phyloP scores from a whole-genome alignment of 2,888 invertebrate species.

The Heliconius sara region DNA sequence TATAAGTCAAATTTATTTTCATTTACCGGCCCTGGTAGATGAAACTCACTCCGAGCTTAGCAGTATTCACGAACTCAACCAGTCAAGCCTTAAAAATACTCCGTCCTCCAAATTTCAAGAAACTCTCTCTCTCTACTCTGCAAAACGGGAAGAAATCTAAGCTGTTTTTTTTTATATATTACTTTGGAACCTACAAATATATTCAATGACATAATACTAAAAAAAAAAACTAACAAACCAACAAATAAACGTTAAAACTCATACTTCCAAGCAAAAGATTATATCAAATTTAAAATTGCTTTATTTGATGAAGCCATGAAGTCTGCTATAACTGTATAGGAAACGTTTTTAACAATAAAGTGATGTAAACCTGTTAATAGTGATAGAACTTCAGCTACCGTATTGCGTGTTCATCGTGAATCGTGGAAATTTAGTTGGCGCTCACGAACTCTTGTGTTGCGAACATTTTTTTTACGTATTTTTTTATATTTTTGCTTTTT shows the following conservation, averaged over 20 bases:
- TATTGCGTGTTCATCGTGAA: slow-evolving; percentile 64
- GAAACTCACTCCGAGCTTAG: no score
- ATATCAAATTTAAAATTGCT: slow-evolving; percentile 18
- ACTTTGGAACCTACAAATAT: no score
- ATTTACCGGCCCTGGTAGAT: no score
- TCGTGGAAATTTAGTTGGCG: slow-evolving; percentile 71
- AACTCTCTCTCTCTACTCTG: no score
- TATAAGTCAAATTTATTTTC: no score
- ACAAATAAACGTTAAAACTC: not conserved
- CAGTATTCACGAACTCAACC: no score
- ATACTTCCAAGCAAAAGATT: slow-evolving; percentile 1
- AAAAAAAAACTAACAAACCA: not conserved
- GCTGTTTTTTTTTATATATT: no score
- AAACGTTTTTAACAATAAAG: slow-evolving; percentile 46
- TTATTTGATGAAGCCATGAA: slow-evolving; percentile 29
- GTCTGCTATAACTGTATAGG: slow-evolving; percentile 22
- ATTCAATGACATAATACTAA: no score
- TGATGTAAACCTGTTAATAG: slow-evolving; percentile 47
- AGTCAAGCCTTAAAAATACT: no score
- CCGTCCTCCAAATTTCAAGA: no score
- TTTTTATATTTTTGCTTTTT: not conserved
- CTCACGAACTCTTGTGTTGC: slow-evolving; percentile 57
- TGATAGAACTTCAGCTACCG: slow-evolving; percentile 52
- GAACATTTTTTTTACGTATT: slow-evolving; percentile 51
- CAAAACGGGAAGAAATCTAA: no score